These are phyloP conservation scores for Osmerus eperlanus DNA, from an alignment of 2,113 vertebrate species.

Conservation along the genomic window DNA sequence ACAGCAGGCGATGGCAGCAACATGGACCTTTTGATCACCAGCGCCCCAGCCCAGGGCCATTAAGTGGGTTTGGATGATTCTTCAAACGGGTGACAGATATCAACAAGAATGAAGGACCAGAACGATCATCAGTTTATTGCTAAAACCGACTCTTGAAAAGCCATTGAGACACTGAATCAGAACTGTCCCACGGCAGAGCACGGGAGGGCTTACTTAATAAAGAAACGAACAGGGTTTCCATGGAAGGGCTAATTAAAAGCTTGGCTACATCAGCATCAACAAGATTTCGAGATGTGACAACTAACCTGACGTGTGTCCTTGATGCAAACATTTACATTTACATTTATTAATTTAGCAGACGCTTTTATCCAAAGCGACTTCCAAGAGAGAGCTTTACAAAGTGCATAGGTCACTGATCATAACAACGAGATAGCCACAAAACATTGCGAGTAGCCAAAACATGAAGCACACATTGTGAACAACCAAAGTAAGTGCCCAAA, in stretches of 20 bases:
- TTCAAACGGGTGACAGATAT: constrained; percentile 18
- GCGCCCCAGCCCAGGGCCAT: not conserved
- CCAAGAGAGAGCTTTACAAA: too few species aligned
- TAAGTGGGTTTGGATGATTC: constrained; percentile 13
- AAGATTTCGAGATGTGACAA: constrained; percentile 10
- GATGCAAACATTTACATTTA: constrained; percentile 31
- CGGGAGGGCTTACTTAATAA: not conserved
- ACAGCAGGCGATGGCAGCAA: not conserved
- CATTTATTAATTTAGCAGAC: too few species aligned
- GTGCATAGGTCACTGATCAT: too few species aligned
- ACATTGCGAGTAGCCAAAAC: too few species aligned
- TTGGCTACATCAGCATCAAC: not conserved
- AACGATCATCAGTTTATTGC: not conserved
- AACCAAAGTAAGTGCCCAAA: too few species aligned
- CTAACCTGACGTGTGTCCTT: constrained; percentile 18
- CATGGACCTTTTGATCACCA: not conserved
- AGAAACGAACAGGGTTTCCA: not conserved
- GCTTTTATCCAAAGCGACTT: too few species aligned
- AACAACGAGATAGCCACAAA: too few species aligned
- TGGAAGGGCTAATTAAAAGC: constrained; percentile 20
- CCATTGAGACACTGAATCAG: not conserved
- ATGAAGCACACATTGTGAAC: too few species aligned
- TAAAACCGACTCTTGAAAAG: not conserved
- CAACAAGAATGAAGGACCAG: not conserved
- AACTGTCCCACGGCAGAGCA: not conserved